Evolutionary conservation across 2,113 vertebrate genomes (phyloP).

Genomic region (Hippolais icterina): DNA sequence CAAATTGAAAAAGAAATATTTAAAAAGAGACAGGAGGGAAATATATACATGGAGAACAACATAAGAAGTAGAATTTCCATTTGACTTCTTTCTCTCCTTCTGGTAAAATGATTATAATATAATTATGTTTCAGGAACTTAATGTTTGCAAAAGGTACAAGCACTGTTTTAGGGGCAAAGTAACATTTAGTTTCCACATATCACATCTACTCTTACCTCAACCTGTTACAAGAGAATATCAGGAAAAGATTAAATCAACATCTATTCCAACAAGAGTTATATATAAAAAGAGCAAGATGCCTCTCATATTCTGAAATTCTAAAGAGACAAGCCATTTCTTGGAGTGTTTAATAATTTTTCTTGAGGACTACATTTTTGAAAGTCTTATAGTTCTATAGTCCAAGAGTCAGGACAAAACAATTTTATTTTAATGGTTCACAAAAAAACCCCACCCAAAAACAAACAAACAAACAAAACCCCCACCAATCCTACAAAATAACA

Average conservation of each 20-base stretch:
- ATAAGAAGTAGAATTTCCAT: neutral
- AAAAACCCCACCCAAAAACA: neutral
- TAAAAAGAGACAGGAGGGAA: rapidly evolving
- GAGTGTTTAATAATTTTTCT: neutral
- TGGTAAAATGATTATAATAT: neutral
- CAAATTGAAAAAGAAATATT: neutral
- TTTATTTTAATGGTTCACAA: neutral
- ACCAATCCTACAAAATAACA: neutral
- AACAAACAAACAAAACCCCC: neutral
- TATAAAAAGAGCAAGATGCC: neutral
- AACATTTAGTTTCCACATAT: neutral
- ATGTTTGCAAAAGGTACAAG: neutral
- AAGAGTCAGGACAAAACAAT: neutral
- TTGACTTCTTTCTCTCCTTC: neutral
- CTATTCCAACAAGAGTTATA: neutral
- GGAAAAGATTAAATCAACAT: neutral
- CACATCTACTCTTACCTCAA: neutral
- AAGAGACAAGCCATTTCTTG: neutral
- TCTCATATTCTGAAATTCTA: neutral
- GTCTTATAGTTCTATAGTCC: neutral
- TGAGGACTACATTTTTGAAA: neutral
- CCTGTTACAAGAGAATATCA: neutral
- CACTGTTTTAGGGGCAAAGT: neutral
- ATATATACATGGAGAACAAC: neutral
- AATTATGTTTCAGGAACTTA: neutral